Evolutionary conservation across 35 echinoderm and acorn worm genomes (phyloP), one percentile per base, ranked within the genome.

Genomic region (Apostichopus parvimensis): DNA sequence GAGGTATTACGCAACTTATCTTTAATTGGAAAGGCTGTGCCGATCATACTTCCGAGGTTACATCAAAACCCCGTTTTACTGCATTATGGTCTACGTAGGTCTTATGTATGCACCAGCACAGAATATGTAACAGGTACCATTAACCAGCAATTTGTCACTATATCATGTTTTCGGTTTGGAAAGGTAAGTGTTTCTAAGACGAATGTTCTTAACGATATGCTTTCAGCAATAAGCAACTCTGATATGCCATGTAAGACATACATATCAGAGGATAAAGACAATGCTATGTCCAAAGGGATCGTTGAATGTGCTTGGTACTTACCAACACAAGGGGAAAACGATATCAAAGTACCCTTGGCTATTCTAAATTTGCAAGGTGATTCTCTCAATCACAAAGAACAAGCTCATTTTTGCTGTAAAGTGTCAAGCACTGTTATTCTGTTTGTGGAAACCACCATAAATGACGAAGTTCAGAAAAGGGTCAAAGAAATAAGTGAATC

Each of bases 301-400:
- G 62, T 88, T 54, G 86, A 88, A 75, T 53, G 61, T 88, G 21
- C 20, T 6, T 88, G 86, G 86, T 88, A 24, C 26, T 5, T 88
- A 68, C 57, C 62, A 12, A n/a, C 18, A 5, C 55, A 54, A 23
- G 18, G 17, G 12, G 8, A 75, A 45, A 4, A 34, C 7, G 26
- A 73, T 9, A 4, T 13, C 13, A 54, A 73, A 65, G 21, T 68
- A 26, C 61, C 86, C 8, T 75, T 26, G 7, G 57, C 62, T 9
- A 12, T 88, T 9, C 54, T 88, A 12, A 88, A 88, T 15, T 34
- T 88, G 8, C 58, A 62, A 17, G 86, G 86, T 14, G 86, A 88
- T 17, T 60, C 57, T 14, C 20, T 17, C 5, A 25, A 6, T 68
- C 15, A 65, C 54, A 28, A 7, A 15, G 12, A 72, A 53, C 86